Percentiles rank a stretch among this genome's conserved stretches.
phyloP scores from a whole-genome alignment of 2,113 vertebrate species.

The Pelusios castaneus region DNA sequence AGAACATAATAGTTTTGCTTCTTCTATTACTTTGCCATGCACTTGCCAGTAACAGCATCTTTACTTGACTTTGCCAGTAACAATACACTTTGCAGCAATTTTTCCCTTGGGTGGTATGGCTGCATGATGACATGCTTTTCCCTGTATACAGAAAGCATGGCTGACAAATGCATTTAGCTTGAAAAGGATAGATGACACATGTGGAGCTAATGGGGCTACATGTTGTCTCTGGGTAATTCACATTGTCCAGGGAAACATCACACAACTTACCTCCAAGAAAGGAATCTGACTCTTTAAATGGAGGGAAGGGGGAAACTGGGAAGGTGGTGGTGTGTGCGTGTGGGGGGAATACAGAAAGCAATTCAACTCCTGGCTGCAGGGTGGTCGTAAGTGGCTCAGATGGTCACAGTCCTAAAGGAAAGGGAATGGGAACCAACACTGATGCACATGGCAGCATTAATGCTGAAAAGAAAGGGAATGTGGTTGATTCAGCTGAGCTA shows the following conservation, averaged over 20 bases:
- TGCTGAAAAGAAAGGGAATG: background rate
- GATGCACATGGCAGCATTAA: background rate
- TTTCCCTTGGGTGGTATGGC: background rate
- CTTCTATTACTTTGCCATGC: background rate
- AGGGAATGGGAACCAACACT: background rate
- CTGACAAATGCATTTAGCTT: background rate
- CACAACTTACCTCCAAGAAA: background rate
- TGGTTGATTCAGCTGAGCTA: background rate
- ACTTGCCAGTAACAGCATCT: accelerated
- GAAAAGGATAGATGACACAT: background rate
- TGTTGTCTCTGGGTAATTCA: background rate
- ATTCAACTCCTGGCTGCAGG: background rate
- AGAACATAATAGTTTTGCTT: background rate
- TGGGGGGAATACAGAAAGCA: background rate
- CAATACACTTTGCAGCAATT: accelerated
- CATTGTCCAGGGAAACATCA: background rate
- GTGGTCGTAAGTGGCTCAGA: background rate
- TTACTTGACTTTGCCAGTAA: background rate
- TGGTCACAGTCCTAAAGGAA: constrained; percentile 7
- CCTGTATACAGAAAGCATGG: background rate
- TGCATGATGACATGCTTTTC: background rate
- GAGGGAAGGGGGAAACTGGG: background rate
- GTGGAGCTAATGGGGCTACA: background rate
- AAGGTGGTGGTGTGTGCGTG: background rate
- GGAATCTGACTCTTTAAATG: background rate